Conservation (phyloP, 2,797 vertebrate genomes). For the Nothura maculosa region DNA sequence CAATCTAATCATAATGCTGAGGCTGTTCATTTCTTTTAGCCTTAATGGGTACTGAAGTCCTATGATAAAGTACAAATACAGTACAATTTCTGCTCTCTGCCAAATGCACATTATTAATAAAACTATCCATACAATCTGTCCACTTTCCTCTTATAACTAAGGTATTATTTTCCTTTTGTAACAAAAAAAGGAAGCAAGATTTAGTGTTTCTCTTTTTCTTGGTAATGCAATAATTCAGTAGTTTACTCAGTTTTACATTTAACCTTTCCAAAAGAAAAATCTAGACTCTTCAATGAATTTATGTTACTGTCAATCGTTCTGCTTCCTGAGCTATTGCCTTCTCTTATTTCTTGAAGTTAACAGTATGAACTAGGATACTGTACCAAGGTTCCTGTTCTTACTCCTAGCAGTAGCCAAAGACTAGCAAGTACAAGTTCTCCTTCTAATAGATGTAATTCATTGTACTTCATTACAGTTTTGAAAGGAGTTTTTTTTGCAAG, state of each 20-base stretch:
- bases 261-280: background rate
- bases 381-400: background rate
- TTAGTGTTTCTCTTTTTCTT: background rate
- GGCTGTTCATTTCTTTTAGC: background rate
- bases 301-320: background rate
- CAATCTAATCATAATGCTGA: background rate
- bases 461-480: background rate
- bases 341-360: background rate
- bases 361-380: background rate
- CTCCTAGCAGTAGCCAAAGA: background rate
- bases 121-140: background rate
- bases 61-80: background rate
- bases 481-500: background rate
- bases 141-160: background rate
- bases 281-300: background rate
- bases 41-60: background rate
- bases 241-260: background rate
- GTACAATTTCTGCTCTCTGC: background rate
- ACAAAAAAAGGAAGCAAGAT: background rate
- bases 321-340: background rate
- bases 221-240: background rate
- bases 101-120: background rate
- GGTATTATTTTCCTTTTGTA: background rate
- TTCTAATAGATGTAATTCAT: background rate
- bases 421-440: background rate